These are phyloP conservation scores for Cyprinodon tularosa DNA, from an alignment of 2,113 vertebrate species.

Conservation along the genomic window DNA sequence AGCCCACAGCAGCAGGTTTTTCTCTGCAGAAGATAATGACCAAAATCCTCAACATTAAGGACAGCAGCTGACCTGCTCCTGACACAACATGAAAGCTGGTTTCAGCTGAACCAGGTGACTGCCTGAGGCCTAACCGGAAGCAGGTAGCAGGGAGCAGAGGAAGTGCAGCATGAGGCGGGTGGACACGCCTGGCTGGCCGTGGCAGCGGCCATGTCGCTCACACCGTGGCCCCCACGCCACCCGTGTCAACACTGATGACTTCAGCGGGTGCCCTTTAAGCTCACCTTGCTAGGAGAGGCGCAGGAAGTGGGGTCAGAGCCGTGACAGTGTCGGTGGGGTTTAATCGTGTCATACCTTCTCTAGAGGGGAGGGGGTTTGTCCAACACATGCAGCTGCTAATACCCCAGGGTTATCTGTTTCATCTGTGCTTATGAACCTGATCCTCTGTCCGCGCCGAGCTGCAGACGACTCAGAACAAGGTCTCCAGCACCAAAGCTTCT, in stretches of 20 bases:
- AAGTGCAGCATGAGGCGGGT: slow-evolving; percentile 25
- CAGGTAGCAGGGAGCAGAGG: slow-evolving; percentile 29
- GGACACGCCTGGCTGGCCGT: slow-evolving; percentile 50
- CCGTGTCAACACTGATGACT: slow-evolving; percentile 79
- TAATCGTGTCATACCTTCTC: slow-evolving; percentile 77
- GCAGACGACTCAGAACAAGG: slow-evolving; percentile 21
- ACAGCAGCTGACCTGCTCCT: slow-evolving; percentile 41
- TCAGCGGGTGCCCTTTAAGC: slow-evolving; percentile 78
- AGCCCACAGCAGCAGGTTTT: slow-evolving; percentile 16
- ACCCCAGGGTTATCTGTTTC: slow-evolving; percentile 58
- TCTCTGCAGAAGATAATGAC: background rate
- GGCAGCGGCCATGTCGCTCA: slow-evolving; percentile 57
- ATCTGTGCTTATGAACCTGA: slow-evolving; percentile 52
- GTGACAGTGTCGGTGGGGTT: slow-evolving; percentile 61
- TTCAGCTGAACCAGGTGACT: slow-evolving; percentile 60
- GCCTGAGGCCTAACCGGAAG: slow-evolving; percentile 57
- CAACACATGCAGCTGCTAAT: slow-evolving; percentile 42
- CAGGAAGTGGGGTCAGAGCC: slow-evolving; percentile 71
- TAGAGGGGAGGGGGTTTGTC: slow-evolving; percentile 57
- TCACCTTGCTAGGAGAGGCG: slow-evolving; percentile 83
- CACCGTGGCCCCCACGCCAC: slow-evolving; percentile 67
- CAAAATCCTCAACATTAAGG: background rate
- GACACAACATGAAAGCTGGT: slow-evolving; percentile 62
- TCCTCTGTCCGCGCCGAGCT: background rate
- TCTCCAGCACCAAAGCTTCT: slow-evolving; percentile 9